Evolutionary conservation across 2,113 vertebrate genomes (phyloP), one percentile per base, ranked within the genome.

Genomic region (Geococcyx californianus): DNA sequence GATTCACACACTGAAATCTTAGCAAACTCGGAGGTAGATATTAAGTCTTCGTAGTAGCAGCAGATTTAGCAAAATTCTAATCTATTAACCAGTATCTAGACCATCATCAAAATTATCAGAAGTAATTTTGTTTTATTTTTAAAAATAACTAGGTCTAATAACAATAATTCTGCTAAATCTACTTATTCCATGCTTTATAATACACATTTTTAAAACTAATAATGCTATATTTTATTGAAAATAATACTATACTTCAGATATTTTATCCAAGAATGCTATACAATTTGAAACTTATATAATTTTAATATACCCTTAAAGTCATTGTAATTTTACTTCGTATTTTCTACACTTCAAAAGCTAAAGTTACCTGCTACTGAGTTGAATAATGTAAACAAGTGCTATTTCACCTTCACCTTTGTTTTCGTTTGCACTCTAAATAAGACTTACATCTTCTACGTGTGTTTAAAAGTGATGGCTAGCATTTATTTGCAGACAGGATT

Each of bases 361-460:
- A n/a, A 4, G 4, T 54, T 72, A 62, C 47, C 55, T 76, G 28
- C 17, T 60, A 45, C 28, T 54, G 70, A 83, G 36, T 36, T 38
- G 77, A 70, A 72, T 54, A 84, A 87, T 3, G 10, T 34, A 38
- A 75, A 60, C 38, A 60, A 56, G 49, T 68, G 21, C 4, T 66
- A 36, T 91, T 87, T 79, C 80, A 60, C 36, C 62, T 95, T 89
- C 80, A 56, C n/a, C 62, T 95, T 89, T 89, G 47, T 68, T 89
- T 87, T 33, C 29, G 33, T 67, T 76, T 94, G 13, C 40, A 28
- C 38, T 91, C 28, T 82, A 44, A 70, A 84, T 8, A 62, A 82
- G 28, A 38, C 19, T 73, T 94, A 55, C 4, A 40, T 64, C 20
- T 83, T 90, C 51, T 40, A 36, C 13, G 13, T 28, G 36, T 84